Base-by-base conservation (phyloP, 2,797 vertebrate species). In the Paramormyrops hopkinsi region DNA sequence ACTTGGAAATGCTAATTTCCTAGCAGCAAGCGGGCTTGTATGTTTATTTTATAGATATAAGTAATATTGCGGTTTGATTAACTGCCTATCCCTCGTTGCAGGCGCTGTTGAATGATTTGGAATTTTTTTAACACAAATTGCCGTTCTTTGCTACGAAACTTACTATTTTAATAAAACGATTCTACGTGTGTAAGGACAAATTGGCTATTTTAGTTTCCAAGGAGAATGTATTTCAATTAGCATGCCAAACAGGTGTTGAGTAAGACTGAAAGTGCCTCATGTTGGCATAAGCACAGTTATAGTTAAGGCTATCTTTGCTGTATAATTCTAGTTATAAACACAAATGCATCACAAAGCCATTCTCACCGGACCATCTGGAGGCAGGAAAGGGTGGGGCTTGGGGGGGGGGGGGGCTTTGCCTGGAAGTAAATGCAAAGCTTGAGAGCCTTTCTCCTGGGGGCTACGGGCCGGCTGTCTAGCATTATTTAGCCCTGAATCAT, bases 1-100 rank as follows among this genome's bases (percentile, higher is more conserved):
- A 41, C 51, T 12, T 19, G 2, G 65, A 88, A 17, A n/a, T 76
- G 33, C 4, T 44, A 19, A 44, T 79, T 41, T 79, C 37, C 37
- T 19, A 79, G 37, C 37, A 41, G 73, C 33, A 79, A 79, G 37
- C 14, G 73, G 4, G 33, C 73, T 25, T 79, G 33, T 79, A 79
- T 44, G 73, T 79, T 88, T 50, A 50, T 50, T 46, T 51, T 69
- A 25, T 22, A 54, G 65, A 86, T 79, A 86, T 79, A n/a, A 82
- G 73, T 37, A 44, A 83, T 54, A 89, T 46, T 83, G 88, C 88
- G 4, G 85, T 86, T 54, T 86, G 50, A 86, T 86, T 86, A 54
- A 25, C 29, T 9, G 51, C 29, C 11, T 85, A 14, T 53, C n/a
- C 3, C 22, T n/a, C 79, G 85, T 87, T 85, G n/a, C 44, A 29